Evolutionary conservation across 2,113 vertebrate genomes (phyloP).

Genomic region (Meles meles): DNA sequence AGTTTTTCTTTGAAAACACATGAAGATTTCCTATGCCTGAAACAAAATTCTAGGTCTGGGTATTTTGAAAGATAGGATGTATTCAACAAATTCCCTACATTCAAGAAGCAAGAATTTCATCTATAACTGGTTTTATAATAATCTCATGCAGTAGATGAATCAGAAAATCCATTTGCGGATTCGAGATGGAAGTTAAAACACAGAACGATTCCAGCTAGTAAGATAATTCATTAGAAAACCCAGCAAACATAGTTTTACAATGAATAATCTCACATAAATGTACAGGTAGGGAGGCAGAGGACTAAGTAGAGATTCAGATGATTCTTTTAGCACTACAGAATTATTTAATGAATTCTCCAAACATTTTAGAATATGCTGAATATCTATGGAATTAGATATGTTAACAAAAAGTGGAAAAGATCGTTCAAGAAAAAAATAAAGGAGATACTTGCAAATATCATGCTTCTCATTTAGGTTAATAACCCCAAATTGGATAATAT

Average conservation of each 20-base stretch:
- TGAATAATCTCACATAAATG: constrained; percentile 17
- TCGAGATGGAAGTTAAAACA: background rate
- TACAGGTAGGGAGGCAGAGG: background rate
- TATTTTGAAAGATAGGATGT: constrained; percentile 1
- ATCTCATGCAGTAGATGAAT: constrained; percentile 9
- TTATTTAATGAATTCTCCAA: constrained; percentile 35
- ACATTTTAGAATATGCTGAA: constrained; percentile 18
- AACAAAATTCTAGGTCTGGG: background rate
- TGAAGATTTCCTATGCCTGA: background rate
- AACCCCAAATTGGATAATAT: background rate
- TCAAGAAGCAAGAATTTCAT: background rate
- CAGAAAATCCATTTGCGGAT: background rate
- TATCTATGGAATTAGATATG: constrained; percentile 8
- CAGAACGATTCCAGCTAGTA: constrained; percentile 13
- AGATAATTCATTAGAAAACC: background rate
- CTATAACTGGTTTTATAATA: background rate
- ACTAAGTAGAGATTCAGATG: background rate
- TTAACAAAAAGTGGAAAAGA: background rate
- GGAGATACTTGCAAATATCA: background rate
- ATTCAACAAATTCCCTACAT: background rate
- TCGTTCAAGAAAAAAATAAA: background rate
- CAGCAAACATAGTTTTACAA: background rate
- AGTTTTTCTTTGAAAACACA: background rate
- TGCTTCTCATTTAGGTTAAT: background rate
- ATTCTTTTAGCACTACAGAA: background rate